phyloP scores from a whole-genome alignment of 2,113 vertebrate genomes.

The Sylvietta virens region DNA sequence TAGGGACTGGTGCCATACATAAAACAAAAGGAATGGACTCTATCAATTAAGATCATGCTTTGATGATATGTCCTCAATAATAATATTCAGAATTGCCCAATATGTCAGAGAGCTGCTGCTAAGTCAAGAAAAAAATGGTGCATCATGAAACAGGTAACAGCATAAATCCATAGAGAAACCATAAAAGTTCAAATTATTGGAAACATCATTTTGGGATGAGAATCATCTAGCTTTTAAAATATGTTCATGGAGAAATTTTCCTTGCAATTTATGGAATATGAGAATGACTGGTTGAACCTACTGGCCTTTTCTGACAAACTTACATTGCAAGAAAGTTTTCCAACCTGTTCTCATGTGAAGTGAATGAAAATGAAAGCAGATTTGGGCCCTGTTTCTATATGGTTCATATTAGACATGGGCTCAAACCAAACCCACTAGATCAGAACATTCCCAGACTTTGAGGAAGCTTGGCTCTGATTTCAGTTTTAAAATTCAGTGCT shows the following conservation, averaged over 20 bases:
- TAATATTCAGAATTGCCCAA: neutral
- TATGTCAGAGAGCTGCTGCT: accelerated
- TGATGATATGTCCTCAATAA: neutral
- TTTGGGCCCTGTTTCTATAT: conserved; percentile 14
- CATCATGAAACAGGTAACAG: neutral
- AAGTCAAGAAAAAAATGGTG: neutral
- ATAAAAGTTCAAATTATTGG: neutral
- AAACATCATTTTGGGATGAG: neutral
- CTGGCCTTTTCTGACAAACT: neutral
- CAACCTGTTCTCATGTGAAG: conserved; percentile 32
- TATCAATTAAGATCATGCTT: neutral
- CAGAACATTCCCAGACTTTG: conserved; percentile 67
- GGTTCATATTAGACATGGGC: conserved; percentile 27
- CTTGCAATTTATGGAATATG: neutral
- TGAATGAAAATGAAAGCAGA: conserved; percentile 28
- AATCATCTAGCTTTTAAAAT: neutral
- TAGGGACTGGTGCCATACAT: neutral
- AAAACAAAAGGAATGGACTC: neutral
- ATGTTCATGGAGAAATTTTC: neutral
- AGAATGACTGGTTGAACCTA: neutral
- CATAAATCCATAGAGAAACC: neutral
- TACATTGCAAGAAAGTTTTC: neutral
- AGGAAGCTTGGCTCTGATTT: conserved; percentile 61
- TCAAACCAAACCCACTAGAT: conserved; percentile 49
- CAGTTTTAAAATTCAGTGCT: conserved; percentile 48